Evolutionary conservation across 2,797 vertebrate genomes (phyloP).

Genomic region (Scomberomorus guttatus): DNA sequence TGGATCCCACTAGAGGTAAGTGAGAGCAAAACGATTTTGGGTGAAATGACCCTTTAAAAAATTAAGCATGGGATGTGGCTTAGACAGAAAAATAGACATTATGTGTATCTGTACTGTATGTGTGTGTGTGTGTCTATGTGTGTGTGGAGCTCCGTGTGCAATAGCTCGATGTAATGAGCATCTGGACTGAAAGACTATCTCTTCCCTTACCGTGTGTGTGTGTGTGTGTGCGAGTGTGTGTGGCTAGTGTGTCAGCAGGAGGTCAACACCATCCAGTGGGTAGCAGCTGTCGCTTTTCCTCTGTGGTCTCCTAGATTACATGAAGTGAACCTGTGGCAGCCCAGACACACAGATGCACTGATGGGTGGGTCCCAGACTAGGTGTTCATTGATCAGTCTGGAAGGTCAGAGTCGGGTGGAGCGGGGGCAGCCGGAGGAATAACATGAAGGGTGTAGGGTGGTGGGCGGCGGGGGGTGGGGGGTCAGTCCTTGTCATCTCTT

Average conservation of each 20-base stretch:
- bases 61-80: not conserved
- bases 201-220: slow-evolving; percentile 23
- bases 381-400: slow-evolving; percentile 76
- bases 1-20: not conserved
- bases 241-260: slow-evolving; percentile 48
- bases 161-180: slow-evolving; percentile 57
- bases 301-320: slow-evolving; percentile 57
- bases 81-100: not conserved
- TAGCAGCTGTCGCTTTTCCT: slow-evolving; percentile 72
- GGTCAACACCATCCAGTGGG: slow-evolving; percentile 69
- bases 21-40: not conserved
- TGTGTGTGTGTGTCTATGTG: not conserved
- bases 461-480: slow-evolving; percentile 10
- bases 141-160: slow-evolving; percentile 21
- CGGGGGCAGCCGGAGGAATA: not conserved
- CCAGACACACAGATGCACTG: slow-evolving; percentile 47
- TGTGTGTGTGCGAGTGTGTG: slow-evolving; percentile 28
- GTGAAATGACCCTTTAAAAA: slow-evolving; percentile 2
- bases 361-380: slow-evolving; percentile 58
- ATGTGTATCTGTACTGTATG: not conserved
- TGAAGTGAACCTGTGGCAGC: slow-evolving; percentile 34
- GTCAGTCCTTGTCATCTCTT: slow-evolving; percentile 14
- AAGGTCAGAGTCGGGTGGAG: slow-evolving; percentile 54
- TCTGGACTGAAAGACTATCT: slow-evolving; percentile 68
- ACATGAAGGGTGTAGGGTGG: slow-evolving; percentile 36